Percentiles rank a stretch among this genome's conserved stretches.
Evolutionary conservation across 2,888 invertebrate genomes (phyloP).

Genomic region (Azorinus chamasolen): DNA sequence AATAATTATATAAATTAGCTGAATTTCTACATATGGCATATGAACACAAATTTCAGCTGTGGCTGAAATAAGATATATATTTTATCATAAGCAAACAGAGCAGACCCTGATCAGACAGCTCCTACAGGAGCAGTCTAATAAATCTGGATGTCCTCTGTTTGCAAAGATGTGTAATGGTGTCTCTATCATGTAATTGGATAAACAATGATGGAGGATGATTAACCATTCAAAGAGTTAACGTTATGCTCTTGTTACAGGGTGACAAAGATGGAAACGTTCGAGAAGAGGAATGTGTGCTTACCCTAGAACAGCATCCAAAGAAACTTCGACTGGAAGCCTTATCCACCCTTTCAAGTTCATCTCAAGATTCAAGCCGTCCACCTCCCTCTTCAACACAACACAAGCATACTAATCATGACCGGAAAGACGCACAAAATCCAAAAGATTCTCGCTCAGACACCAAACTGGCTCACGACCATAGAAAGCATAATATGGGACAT

Average conservation of each 20-base stretch:
- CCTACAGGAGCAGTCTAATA: too few relatives aligned
- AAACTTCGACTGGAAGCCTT: not conserved
- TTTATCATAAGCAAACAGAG: too few relatives aligned
- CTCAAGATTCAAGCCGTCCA: constrained; percentile 11
- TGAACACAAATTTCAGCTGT: too few relatives aligned
- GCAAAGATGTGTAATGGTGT: too few relatives aligned
- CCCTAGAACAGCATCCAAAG: constrained; percentile 11
- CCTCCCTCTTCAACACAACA: constrained; percentile 46
- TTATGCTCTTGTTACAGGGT: constrained; percentile 11
- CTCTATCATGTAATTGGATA: too few relatives aligned
- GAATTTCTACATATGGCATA: too few relatives aligned
- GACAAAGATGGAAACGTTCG: not conserved
- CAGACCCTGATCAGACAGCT: too few relatives aligned
- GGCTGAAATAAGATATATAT: too few relatives aligned
- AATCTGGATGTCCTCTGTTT: too few relatives aligned
- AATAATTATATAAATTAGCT: too few relatives aligned
- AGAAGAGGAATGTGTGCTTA: constrained; percentile 3
- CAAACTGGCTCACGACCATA: not conserved
- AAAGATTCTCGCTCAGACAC: constrained; percentile 1
- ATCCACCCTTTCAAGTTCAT: not conserved
- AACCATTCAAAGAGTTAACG: too few relatives aligned
- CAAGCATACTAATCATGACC: constrained; percentile 58
- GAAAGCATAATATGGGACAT: not conserved
- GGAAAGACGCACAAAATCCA: constrained; percentile 24
- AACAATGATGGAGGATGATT: too few relatives aligned